Base-by-base conservation (phyloP, 92 coral and sea anemone species). In the Phenganax marumi region DNA sequence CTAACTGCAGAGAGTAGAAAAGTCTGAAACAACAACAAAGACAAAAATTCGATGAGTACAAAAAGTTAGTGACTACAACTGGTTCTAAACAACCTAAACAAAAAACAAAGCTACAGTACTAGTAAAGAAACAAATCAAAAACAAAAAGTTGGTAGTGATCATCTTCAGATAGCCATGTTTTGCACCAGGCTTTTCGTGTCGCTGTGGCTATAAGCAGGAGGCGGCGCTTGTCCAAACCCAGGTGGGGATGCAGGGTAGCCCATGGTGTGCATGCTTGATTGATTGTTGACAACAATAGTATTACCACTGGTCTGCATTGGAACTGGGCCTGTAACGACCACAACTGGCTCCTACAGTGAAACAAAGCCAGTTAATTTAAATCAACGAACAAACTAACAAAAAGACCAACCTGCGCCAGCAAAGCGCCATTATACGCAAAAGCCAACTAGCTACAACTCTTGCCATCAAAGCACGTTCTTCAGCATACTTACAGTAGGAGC, bases 161-260 rank as follows among this genome's bases (percentile, higher is more conserved):
- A 33, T 33, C 43, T 33, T 63, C 70, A 63, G 26, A 63, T 18
- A 18, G 70, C 70, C 70, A 63, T 63, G 70, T 63, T 63, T 39
- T 63, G 21, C n/a, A 63, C 70, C n/a, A 63, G 70, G 21, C 25
- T 23, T 10, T 63, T 63, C 1, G 12, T 10, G 70, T 63, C 70
- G 22, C 70, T 39, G 22, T 33, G 43, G 43, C 43, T 33, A 33
- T 33, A 33, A 33, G 43, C 43, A 33, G 43, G 43, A 33, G 43
- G 43, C 43, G 10, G 26, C 7, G 21, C 25, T 4, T 63, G 70
- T 10, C 25, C 22, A 39, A 18, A 63, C 25, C 70, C 26, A 18
- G 70, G 70, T 63, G 70, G 70, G 11, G 70, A 39, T 12, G 70
- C 70, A 18, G 70, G n/a, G 22, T 11, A 63, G 22, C 70, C 22